Percentiles rank a stretch among this genome's conserved stretches.
phyloP scores from a whole-genome alignment of 2,113 vertebrate species.

The Rhipidura dahli region DNA sequence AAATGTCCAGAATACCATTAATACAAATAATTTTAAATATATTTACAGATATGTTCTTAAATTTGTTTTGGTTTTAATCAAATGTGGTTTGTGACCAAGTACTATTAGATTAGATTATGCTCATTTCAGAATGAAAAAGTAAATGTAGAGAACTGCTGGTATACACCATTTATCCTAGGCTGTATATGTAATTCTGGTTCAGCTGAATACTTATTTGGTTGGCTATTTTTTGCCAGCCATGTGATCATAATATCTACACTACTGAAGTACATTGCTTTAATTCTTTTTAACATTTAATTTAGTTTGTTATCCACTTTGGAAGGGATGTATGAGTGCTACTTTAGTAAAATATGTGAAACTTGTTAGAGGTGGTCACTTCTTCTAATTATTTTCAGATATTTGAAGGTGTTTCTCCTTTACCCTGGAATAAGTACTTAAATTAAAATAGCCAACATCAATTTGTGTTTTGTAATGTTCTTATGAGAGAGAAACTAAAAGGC shows the following conservation, averaged over 20 bases:
- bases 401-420: slow-evolving; percentile 15
- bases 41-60: not conserved
- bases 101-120: not conserved
- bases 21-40: not conserved
- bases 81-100: not conserved
- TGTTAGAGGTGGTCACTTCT: not conserved
- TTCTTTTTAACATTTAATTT: not conserved
- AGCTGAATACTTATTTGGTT: not conserved
- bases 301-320: not conserved
- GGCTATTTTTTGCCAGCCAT: not conserved
- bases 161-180: not conserved
- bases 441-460: slow-evolving; percentile 19
- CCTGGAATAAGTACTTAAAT: slow-evolving; percentile 1
- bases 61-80: not conserved
- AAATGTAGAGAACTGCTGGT: not conserved
- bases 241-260: not conserved
- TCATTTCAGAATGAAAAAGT: not conserved
- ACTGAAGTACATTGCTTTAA: not conserved
- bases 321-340: not conserved
- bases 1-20: not conserved
- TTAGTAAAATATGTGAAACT: not conserved
- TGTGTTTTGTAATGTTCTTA: not conserved
- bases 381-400: slow-evolving; percentile 1
- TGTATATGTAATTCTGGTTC: not conserved
- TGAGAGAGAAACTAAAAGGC: slow-evolving; percentile 1